Evolutionary conservation across 2,888 invertebrate species (phyloP), one percentile per base, ranked within the genome.

Genomic region (Oscheius onirici): DNA sequence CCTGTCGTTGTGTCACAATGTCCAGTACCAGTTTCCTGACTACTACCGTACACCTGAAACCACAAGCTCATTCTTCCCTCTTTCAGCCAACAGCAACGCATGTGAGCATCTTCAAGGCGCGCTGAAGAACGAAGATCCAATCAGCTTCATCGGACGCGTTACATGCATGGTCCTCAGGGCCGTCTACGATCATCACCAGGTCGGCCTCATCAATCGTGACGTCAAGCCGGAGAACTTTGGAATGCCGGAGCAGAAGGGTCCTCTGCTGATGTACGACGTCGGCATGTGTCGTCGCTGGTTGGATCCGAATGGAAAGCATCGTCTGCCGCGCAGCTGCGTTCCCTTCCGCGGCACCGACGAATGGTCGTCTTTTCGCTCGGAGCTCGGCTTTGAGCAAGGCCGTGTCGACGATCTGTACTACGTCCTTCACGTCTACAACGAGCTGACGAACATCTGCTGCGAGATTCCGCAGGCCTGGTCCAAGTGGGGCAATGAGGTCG

Each of bases 121-220:
- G 1, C 3, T 17, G n/a, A 40, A 57, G 28, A 20, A 28, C 11
- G 57, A 28, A 2, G 57, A 57, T 34, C 34, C 57, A 8, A 17
- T 40, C 11, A 28, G 57, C 17, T n/a, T 17, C 28, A 10, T 57
- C 34, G 28, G 34, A 3, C 34, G 40, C 10, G 17, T 57, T 3
- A 20, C 34, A 15, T 15, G 11, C n/a, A 24, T 49, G 40, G 5
- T 65, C 13, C 28, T 65, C 15, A n/a, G 46, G 26, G 52, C 52
- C 40, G 28, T 65, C 34, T 65, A 51, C 40, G 65, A 65, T 17
- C 24, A 49, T 10, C 65, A 65, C 51, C 41, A 65, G 22, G 65
- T 26, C 51, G 65, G 65, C 13, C 46, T 49, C n/a, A 5, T 65
- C n/a, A 46, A 65, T 24, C 51, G 65, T 13, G 65, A 65, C 41